Evolutionary conservation across 2,113 vertebrate species (phyloP), one percentile per base, ranked within the genome.

Genomic region (Gambusia holbrooki): DNA sequence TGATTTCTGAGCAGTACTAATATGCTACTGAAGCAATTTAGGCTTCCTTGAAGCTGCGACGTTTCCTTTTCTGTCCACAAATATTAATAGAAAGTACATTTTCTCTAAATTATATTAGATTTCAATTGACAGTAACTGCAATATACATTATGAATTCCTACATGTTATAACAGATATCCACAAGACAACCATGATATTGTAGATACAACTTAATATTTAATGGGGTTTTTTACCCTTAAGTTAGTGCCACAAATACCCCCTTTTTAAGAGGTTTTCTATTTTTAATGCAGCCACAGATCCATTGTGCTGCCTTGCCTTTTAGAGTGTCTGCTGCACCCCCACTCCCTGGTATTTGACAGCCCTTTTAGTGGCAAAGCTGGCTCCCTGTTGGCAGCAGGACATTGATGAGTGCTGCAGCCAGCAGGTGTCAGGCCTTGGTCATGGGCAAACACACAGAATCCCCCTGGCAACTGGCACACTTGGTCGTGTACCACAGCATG

Each of bases 241-340:
- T 79, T 64, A 65, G 51, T 27, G 73, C 77, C 71, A 65, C 35
- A 62, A 75, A 72, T 66, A 76, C 40, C 3, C 75, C 70, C 62
- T 40, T 37, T 60, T 54, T 72, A 62, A 60, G 60, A 73, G 40
- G 42, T 69, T 80, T 86, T 86, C 93, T 94, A 93, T 94, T 93
- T 94, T 90, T 85, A 88, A 71, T 72, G 65, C 90, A 90, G 86
- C 88, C 86, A 71, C 76, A 71, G 73, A 81, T 89, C 87, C 89
- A 91, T 92, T 93, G 84, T 93, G 82, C 84, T 83, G 79, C 77
- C 75, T 74, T 80, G 76, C 87, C 84, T 78, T 83, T 86, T 79
- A 88, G 80, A 88, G 89, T 83, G 82, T 75, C 83, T 79, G 66
- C 81, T 82, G 74, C 42, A 54, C 54, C 40, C 32, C 77, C 77